These are phyloP conservation scores for Nibea coibor DNA, from an alignment of 2,113 vertebrate genomes.

Conservation along the genomic window DNA sequence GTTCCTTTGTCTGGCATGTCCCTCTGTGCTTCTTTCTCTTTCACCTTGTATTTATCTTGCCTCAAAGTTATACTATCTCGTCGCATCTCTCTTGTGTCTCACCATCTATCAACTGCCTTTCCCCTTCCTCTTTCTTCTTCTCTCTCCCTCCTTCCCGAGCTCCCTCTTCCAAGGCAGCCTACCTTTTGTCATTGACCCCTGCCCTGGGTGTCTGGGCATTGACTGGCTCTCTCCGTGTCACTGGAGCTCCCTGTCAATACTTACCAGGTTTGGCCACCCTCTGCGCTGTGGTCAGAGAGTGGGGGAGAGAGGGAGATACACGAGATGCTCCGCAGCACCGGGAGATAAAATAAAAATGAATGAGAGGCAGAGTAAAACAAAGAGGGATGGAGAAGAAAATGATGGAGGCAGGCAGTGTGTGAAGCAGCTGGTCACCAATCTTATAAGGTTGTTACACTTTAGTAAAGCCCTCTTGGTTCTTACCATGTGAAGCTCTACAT, in stretches of 20 bases:
- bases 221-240: constrained; percentile 83
- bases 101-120: constrained; percentile 58
- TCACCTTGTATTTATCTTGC: constrained; percentile 61
- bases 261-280: constrained; percentile 86
- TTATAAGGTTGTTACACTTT: constrained; percentile 53
- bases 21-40: constrained; percentile 33
- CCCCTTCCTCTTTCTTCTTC: constrained; percentile 21
- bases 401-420: constrained; percentile 49
- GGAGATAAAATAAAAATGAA: constrained; percentile 71
- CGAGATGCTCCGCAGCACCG: constrained; percentile 66
- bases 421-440: constrained; percentile 46
- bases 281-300: constrained; percentile 79
- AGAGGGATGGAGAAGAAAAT: constrained; percentile 56
- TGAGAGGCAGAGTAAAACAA: constrained; percentile 57
- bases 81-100: constrained; percentile 54
- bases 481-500: constrained; percentile 21
- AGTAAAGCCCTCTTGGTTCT: constrained; percentile 32
- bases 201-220: constrained; percentile 81
- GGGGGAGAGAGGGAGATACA: constrained; percentile 60
- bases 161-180: constrained; percentile 62
- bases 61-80: constrained; percentile 71
- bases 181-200: constrained; percentile 84
- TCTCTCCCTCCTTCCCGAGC: constrained; percentile 27
- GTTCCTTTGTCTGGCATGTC: constrained; percentile 25
- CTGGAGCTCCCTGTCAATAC: constrained; percentile 86